These are phyloP conservation scores for Polydrusus cervinus DNA, from an alignment of 2,888 invertebrate species.

Conservation along the genomic window DNA sequence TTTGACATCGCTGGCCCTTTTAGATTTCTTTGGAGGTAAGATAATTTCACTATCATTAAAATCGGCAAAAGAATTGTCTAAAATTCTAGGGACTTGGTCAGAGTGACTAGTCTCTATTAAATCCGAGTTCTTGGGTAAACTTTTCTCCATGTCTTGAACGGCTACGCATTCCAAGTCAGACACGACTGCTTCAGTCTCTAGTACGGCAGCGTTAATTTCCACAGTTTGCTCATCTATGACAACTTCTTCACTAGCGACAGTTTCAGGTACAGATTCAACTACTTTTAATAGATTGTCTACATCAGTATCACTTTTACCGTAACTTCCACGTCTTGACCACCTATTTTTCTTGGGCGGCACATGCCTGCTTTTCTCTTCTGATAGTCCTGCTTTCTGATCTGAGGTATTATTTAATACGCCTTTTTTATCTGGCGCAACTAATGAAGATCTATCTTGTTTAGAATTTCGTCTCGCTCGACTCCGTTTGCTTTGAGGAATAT, in stretches of 20 bases:
- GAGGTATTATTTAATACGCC: not conserved
- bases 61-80: constrained; percentile 17
- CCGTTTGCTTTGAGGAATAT: not conserved
- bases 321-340: constrained; percentile 55
- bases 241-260: not conserved
- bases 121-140: not conserved
- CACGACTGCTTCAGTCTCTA: not conserved
- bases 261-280: not conserved
- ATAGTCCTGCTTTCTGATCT: not conserved
- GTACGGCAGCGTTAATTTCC: constrained; percentile 2
- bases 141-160: not conserved
- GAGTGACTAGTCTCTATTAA: not conserved
- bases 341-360: constrained; percentile 56
- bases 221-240: constrained; percentile 12
- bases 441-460: not conserved
- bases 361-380: not conserved
- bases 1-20: constrained; percentile 37
- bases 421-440: not conserved
- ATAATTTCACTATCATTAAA: constrained; percentile 45
- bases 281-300: constrained; percentile 3
- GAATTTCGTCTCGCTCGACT: not conserved
- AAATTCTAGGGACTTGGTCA: not conserved
- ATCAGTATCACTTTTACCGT: constrained; percentile 53
- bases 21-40: constrained; percentile 52
- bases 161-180: not conserved